These are phyloP conservation scores for Eulemur albifrons DNA, from an alignment of 2,797 vertebrate species.

Conservation along the genomic window DNA sequence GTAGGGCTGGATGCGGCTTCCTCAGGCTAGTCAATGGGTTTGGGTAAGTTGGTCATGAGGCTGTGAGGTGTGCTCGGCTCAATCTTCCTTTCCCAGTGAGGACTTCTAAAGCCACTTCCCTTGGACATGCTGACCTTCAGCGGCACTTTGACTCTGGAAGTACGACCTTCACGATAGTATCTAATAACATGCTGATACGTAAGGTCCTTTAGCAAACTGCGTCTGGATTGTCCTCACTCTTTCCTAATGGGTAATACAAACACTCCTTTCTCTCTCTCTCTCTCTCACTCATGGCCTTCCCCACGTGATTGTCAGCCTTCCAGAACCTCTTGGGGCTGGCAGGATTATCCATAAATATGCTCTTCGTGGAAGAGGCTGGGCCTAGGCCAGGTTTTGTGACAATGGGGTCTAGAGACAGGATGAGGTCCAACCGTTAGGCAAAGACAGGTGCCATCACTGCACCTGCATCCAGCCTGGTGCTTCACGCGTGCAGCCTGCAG, in stretches of 20 bases:
- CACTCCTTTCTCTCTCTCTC: too few relatives aligned
- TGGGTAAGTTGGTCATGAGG: neutral
- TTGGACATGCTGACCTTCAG: neutral
- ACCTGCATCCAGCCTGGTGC: neutral
- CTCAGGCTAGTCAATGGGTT: neutral
- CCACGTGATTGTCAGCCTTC: neutral
- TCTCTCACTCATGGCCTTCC: neutral
- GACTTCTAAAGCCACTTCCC: neutral
- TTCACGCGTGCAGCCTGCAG: accelerated
- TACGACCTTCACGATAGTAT: neutral
- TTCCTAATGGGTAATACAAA: neutral
- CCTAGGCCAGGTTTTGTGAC: neutral
- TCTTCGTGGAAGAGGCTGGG: neutral
- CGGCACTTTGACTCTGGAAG: neutral
- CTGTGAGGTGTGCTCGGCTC: neutral
- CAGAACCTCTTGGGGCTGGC: neutral
- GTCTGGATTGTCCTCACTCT: neutral
- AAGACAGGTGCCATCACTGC: neutral
- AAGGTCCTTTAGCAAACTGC: neutral
- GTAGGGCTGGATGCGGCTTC: neutral
- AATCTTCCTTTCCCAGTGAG: neutral
- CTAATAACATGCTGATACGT: neutral
- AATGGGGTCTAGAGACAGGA: neutral
- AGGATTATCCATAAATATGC: neutral
- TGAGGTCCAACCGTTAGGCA: neutral